Base-by-base conservation (phyloP, 1,140 invertebrate genomes). In the Melipona quadrifasciata region DNA sequence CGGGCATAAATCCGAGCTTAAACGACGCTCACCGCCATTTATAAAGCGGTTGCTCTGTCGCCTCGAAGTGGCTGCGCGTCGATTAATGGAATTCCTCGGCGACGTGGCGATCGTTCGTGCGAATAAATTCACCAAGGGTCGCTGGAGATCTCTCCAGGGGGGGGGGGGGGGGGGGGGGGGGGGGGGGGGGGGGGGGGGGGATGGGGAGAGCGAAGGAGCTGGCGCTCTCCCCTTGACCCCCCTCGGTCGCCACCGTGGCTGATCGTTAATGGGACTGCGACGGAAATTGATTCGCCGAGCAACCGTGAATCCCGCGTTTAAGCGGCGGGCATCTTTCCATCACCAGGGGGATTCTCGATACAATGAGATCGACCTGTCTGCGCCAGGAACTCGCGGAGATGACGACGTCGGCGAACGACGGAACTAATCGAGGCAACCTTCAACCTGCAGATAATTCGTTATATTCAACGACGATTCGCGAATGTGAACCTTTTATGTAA, bases 261-360 rank as follows among this genome's bases (percentile, higher is more conserved):
- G 84, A 87, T 89, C 83, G 90, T 91, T 91, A 91, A 92, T 92
- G 89, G 91, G 87, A 82, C 89, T 85, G 74, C 64, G 83, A 86
- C 87, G 90, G 89, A 91, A 92, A 92, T 92, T 92, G 90, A 91
- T 92, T 92, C 86, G 84, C 78, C 75, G 67, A 61, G 47, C 53
- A 80, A 81, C 85, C 51, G 81, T 31, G 82, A 78, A 85, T 82
- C 47, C 80, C 64, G 58, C 81, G 65, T 77, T 82, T 70, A 67
- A 47, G 27, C 58, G 24, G 27, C 24, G 24, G 21, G 47, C 47
- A 53, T 21, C 72, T 51, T 57, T 75, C 61, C 21, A 67, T 82
- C 24, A 19, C 17, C 21, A 16, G 16, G 31, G 24, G 51, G 24
- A 55, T 39, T 27, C 64, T 19, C 21, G 53, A 81, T 57, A 64